These are phyloP conservation scores for Nasonia vitripennis DNA, from an alignment of 1,140 invertebrate genomes.

Conservation along the genomic window DNA sequence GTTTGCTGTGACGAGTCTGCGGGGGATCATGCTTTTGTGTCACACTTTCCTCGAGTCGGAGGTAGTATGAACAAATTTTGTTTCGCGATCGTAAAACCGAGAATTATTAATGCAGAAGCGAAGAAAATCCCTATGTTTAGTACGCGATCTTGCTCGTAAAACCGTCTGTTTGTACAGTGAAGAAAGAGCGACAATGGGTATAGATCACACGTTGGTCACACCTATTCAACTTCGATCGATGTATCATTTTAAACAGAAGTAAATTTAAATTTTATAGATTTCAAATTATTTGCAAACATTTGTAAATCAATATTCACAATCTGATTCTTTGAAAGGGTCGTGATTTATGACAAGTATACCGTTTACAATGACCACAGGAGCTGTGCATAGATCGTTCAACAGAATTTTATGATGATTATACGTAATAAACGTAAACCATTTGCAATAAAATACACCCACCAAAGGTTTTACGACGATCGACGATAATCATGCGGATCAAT, in stretches of 20 bases:
- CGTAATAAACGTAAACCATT: neutral
- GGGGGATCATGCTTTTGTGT: neutral
- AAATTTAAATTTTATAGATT: neutral
- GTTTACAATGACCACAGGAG: too few species aligned
- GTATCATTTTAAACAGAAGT: neutral
- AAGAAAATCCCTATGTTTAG: neutral
- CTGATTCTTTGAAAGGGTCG: too few species aligned
- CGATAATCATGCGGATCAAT: neutral
- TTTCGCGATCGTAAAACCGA: constrained; percentile 41
- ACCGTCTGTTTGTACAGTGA: neutral
- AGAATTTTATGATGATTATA: neutral
- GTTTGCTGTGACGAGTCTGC: neutral
- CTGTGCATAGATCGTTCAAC: too few species aligned
- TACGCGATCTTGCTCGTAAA: neutral
- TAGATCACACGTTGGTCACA: neutral
- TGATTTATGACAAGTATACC: too few species aligned
- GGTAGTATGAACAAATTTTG: constrained; percentile 18
- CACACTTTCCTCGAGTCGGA: neutral
- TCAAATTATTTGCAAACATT: neutral
- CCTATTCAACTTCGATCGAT: neutral
- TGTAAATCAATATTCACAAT: neutral
- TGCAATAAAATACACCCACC: neutral
- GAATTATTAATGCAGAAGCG: constrained; percentile 7
- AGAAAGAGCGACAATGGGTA: neutral
- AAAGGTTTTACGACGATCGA: constrained; percentile 25